These are phyloP conservation scores for Ophraella communa DNA, from an alignment of 2,888 invertebrate genomes.

Conservation along the genomic window DNA sequence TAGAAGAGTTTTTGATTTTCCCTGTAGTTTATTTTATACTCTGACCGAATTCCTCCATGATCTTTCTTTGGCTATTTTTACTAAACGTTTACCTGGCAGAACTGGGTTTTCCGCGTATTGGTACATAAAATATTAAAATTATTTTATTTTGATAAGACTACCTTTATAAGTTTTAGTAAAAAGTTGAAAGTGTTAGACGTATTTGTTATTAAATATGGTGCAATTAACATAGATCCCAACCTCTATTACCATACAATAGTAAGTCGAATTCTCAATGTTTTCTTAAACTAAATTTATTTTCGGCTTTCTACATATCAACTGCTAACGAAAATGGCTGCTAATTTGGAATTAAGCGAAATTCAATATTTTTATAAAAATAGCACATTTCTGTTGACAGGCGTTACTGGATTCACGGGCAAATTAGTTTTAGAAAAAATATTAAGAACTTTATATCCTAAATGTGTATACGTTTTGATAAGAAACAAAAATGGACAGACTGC, in stretches of 20 bases:
- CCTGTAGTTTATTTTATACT: too few species aligned
- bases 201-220: neutral
- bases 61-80: too few species aligned
- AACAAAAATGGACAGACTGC: constrained; percentile 46
- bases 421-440: constrained; percentile 48
- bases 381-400: constrained; percentile 43
- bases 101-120: too few species aligned
- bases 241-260: constrained; percentile 19
- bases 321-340: constrained; percentile 18
- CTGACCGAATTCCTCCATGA: too few species aligned
- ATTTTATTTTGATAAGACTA: neutral
- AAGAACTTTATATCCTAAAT: constrained; percentile 45
- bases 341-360: constrained; percentile 35
- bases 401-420: constrained; percentile 45
- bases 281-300: neutral
- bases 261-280: neutral
- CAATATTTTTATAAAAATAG: constrained; percentile 41
- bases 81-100: too few species aligned
- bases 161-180: neutral
- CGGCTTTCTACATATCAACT: neutral
- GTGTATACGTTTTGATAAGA: constrained; percentile 49
- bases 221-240: constrained; percentile 18
- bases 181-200: neutral
- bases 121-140: too few species aligned
- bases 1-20: too few species aligned